phyloP scores from a whole-genome alignment of 2,888 invertebrate genomes.

The Lithophane semibrunnea region DNA sequence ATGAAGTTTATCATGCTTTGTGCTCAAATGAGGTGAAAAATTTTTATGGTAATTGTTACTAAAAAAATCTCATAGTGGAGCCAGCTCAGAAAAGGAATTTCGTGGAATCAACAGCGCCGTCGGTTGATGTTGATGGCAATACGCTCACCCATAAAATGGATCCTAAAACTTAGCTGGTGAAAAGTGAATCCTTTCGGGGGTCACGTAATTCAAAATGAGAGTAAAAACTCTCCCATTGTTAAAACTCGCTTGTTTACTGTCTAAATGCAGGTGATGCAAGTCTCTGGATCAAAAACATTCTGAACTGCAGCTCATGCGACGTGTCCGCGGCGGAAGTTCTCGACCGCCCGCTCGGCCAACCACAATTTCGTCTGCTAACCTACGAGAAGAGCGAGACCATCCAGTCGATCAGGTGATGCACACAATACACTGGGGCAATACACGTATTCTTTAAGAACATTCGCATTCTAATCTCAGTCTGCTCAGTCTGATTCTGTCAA shows the following conservation, averaged over 20 bases:
- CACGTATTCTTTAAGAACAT: neutral
- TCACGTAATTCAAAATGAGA: neutral
- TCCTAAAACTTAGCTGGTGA: neutral
- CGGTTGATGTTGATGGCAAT: neutral
- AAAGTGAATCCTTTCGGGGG: too few relatives aligned
- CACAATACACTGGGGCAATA: too few relatives aligned
- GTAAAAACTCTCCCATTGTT: too few relatives aligned
- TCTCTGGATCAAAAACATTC: conserved; percentile 81
- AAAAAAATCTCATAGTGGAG: neutral
- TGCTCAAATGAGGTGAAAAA: conserved; percentile 2
- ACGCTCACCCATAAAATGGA: neutral
- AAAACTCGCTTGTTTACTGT: neutral
- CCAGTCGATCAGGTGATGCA: conserved; percentile 50
- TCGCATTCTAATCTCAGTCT: too few relatives aligned
- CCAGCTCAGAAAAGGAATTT: neutral
- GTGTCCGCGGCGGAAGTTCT: conserved; percentile 39
- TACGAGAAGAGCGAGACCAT: conserved; percentile 4
- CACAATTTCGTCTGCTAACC: neutral
- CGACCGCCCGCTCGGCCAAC: neutral
- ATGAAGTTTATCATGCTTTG: conserved; percentile 12
- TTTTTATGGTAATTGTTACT: neutral
- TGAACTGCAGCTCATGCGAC: conserved; percentile 77
- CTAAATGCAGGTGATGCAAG: conserved; percentile 67
- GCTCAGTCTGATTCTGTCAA: neutral
- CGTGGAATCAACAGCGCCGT: neutral